Evolutionary conservation across 2,888 invertebrate genomes (phyloP).

Genomic region (Caenorhabditis auriculariae): DNA sequence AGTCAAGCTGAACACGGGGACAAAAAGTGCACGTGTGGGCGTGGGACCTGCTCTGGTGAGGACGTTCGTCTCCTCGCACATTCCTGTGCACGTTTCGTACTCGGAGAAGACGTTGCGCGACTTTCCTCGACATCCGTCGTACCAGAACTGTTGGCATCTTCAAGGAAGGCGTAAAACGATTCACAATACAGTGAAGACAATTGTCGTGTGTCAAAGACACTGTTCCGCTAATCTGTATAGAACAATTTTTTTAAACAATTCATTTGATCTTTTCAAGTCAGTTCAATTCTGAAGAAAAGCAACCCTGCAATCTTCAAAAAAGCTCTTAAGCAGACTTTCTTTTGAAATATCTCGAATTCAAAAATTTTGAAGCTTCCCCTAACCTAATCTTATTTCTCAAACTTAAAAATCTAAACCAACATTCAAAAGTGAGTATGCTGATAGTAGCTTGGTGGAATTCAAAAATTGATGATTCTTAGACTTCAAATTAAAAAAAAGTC

Average conservation of each 20-base stretch:
- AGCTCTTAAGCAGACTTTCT: too few species aligned
- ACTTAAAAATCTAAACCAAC: not conserved
- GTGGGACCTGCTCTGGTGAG: constrained; percentile 49
- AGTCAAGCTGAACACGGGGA: not conserved
- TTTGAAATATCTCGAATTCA: not conserved
- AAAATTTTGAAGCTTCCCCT: not conserved
- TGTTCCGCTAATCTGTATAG: not conserved
- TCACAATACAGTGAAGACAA: too few species aligned
- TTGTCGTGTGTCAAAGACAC: not conserved
- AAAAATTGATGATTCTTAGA: too few species aligned
- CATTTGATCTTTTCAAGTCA: too few species aligned
- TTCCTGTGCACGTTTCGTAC: constrained; percentile 49
- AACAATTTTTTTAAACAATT: not conserved
- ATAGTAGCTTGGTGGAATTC: too few species aligned
- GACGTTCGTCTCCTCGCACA: constrained; percentile 58
- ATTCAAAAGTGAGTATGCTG: not conserved
- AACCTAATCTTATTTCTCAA: too few species aligned
- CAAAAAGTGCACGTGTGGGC: not conserved
- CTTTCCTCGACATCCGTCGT: constrained; percentile 50
- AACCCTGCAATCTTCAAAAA: too few species aligned
- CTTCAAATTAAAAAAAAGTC: too few species aligned
- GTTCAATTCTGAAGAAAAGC: too few species aligned
- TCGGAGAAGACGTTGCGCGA: constrained; percentile 56
- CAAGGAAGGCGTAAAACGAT: too few species aligned
- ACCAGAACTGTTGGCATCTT: constrained; percentile 52